Base-by-base conservation (phyloP, 2,113 vertebrate genomes). In the Oreochromis tanganicae region DNA sequence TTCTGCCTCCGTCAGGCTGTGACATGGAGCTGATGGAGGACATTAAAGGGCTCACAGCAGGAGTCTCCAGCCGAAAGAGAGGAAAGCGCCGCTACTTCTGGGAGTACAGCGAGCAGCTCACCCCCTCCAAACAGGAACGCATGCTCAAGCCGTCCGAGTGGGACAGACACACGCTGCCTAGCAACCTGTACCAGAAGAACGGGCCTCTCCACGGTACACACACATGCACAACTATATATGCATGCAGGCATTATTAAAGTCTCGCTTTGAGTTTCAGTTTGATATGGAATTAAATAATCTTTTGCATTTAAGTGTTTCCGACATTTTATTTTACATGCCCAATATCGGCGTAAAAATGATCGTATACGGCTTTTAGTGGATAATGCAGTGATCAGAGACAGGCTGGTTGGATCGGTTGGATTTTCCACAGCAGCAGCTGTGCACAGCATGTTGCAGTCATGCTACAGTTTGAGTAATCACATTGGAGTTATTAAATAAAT, bases 161-260 rank as follows among this genome's bases (percentile, higher is more conserved):
- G 99, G 97, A 96, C 94, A 93, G 98, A 87, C 98, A 99, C 63
- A 99, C 99, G 0, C 96, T 99, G 92, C 99, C 99, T 83, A 99
- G 98, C 95, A 99, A 99, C 91, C 96, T 99, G 97, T 99, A 99
- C 92, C 99, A 99, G 96, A 99, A 98, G 92, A 99, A 99, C 1
- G 98, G 98, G 80, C 97, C 98, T 87, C 98, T 95, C 66, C 95
- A 96, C 27, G 95, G 95, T 96, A 92, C 8, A 19, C 43, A 82
- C 2, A 56, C 21, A 48, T 1, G 63, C 21, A 82, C 13, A 73
- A 9, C 43, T 34, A 43, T n/a, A 41, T 16, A 81, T 21, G n/a
- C 59, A 57, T 9, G 6, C 5, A 41, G 24, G 9, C 7, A 29
- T n/a, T n/a, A 46, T 43, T 10, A 6, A 59, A 21, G 29, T 41